Base-by-base conservation (phyloP, 1,140 invertebrate species). In the Cryptotermes secundus region DNA sequence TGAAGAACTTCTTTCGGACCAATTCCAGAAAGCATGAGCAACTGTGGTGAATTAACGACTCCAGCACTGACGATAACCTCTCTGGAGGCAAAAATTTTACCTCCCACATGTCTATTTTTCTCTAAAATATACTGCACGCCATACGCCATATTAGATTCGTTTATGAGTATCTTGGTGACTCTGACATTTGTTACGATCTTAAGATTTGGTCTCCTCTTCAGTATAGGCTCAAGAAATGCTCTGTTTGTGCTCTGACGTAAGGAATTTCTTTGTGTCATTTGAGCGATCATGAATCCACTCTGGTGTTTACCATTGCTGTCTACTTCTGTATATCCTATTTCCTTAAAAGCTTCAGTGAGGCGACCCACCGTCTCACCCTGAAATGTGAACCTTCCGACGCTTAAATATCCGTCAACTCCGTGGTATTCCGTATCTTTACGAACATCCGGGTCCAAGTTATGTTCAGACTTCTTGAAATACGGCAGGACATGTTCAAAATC, bases 21-120 rank as follows among this genome's bases (percentile, higher is more conserved):
- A 45, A 96, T 92, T 34, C 95, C 95, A 2, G 94, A 96, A 1
- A 96, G 86, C 92, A 96, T 93, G 2, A 96, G 88, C 12, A 96
- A 84, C 86, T 95, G 93, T 3, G 95, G 93, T 0, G 93, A 92
- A 86, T 95, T 94, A 22, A 95, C 92, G 1, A 93, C 90, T 14
- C 95, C 95, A 0, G 92, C 93, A 0, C 93, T 93, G 22, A 95
- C 80, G 49, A 96, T 91, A 0, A 95, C 91, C 89, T 96, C 95
- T 85, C 94, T 94, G 4, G 88, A 89, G 0, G 91, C 91, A 16
- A 89, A 89, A 0, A 92, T 90, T 1, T 9, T 72, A 16, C n/a
- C n/a, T 31, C 7, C 26, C 36, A 87, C 87, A 0, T 90, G 87
- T 35, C 87, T 87, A 85, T 89, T 89, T 16, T 90, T 88, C 72